These are phyloP conservation scores for Bhutanitis thaidina DNA, from an alignment of 2,888 invertebrate genomes.

Conservation along the genomic window DNA sequence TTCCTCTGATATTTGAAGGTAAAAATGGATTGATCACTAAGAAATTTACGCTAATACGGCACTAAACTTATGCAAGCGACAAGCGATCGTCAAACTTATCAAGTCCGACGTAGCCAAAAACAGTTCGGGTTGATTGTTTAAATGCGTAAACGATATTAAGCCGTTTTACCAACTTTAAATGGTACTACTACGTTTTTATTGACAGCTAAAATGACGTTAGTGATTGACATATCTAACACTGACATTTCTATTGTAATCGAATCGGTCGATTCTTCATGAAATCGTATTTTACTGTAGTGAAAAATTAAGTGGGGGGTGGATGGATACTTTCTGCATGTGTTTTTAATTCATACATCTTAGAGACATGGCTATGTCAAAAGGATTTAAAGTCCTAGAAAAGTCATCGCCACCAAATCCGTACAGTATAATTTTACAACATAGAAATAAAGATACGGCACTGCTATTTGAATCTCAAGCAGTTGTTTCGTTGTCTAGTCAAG, in stretches of 20 bases:
- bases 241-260: constrained; percentile 20
- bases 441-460: constrained; percentile 91
- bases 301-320: constrained; percentile 47
- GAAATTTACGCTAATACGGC: no score
- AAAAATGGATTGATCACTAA: no score
- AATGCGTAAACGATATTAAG: no score
- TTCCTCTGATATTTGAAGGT: no score
- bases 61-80: no score
- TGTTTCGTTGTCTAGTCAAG: constrained; percentile 90
- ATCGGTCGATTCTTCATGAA: constrained; percentile 19
- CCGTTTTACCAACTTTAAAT: no score
- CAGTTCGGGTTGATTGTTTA: no score
- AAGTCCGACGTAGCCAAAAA: no score
- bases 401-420: constrained; percentile 92
- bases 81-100: no score
- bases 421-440: constrained; percentile 93
- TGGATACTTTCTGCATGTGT: constrained; percentile 42
- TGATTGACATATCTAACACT: no score
- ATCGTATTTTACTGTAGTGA: constrained; percentile 21
- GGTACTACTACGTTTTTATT: no score
- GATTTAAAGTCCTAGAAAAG: constrained; percentile 94
- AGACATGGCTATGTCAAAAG: constrained; percentile 95
- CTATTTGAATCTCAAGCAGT: constrained; percentile 96
- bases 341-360: constrained; percentile 21
- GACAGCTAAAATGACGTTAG: no score